Base-by-base conservation (phyloP, 2,113 vertebrate genomes). In the Rhagologus leucostigma region DNA sequence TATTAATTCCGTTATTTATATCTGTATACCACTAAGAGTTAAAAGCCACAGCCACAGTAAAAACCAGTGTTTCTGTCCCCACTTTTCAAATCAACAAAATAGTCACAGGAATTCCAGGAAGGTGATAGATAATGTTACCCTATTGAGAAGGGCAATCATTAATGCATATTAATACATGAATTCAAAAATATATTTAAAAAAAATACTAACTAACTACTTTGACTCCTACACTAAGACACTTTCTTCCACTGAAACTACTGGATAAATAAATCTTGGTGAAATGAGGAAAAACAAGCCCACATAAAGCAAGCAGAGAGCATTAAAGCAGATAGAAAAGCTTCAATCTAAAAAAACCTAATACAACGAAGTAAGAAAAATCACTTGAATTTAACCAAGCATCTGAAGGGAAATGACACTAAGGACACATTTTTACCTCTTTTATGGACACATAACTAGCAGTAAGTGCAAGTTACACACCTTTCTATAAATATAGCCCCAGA, bases 361-460 rank as follows among this genome's bases (percentile, higher is more conserved):
- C 0, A 2, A 81, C 33, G 8, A 73, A n/a, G 39, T 22, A 84
- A 52, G 46, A 87, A 77, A 92, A 77, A 47, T 23, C 30, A 60
- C 27, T 37, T 82, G 20, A 73, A 69, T 53, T 68, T 60, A 77
- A 81, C 13, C 11, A 77, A 69, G 33, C 7, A 75, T 5, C 20
- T 56, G 41, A 74, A 81, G 10, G 7, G 5, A 87, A 92, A 64
- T 21, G 3, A 73, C 17, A 33, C 35, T 26, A 21, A 73, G 21
- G 12, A n/a, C 16, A 50, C 5, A 22, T 30, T 26, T 71, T 71
- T n/a, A 10, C 19, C 32, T 91, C 35, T 50, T 65, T n/a, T 57
- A 75, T 0, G 0, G 9, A 71, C 57, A 57, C 8, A 29, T 6
- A 88, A 11, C 9, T 26, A 35, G 21, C 27, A 85, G 0, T 10